Base-by-base conservation (phyloP, 2,113 vertebrate genomes). In the Thunnus maccoyii region DNA sequence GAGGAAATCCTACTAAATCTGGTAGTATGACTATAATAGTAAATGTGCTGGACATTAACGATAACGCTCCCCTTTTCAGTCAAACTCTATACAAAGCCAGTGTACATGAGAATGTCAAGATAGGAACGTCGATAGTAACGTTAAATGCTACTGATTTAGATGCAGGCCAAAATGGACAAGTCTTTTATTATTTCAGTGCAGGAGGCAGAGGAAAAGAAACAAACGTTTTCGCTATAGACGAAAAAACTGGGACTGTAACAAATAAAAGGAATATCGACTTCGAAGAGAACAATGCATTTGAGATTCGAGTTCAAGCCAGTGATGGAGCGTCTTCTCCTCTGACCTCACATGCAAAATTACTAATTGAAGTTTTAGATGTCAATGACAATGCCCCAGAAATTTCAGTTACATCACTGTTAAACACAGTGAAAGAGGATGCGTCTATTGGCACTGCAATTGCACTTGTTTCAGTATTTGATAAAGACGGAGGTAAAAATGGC, bases 111-210 rank as follows among this genome's bases (percentile, higher is more conserved):
- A 97, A 97, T 25, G 83, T 87, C 0, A 89, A 93, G 0, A 79
- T 91, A 6, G 96, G 96, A 0, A 95, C 95, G 1, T 83, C 91
- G 0, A 93, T 97, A 16, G 93, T 97, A 2, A 88, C 85, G 3
- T 46, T 97, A 12, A 97, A 97, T 5, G 97, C 97, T 0, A 97
- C 95, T 0, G 97, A 98, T 71, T 89, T 96, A 52, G 97, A 98
- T 0, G 94, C 90, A 60, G 97, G 96, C 1, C 58, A 60, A 17
- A 96, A 98, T 0, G 96, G 96, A 48, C 79, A 96, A 20, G 91
- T 98, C 1, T 78, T 74, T 0, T 97, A 96, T 78, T 96, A 96
- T 1, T 95, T 98, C 20, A 94, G 78, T 79, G 84, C 93, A 30
- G 85, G 94, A 41, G 94, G 89, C 12, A 83, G 91, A 0, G 94